phyloP scores from a whole-genome alignment of 2,888 invertebrate genomes.

The Monochamus alternatus region DNA sequence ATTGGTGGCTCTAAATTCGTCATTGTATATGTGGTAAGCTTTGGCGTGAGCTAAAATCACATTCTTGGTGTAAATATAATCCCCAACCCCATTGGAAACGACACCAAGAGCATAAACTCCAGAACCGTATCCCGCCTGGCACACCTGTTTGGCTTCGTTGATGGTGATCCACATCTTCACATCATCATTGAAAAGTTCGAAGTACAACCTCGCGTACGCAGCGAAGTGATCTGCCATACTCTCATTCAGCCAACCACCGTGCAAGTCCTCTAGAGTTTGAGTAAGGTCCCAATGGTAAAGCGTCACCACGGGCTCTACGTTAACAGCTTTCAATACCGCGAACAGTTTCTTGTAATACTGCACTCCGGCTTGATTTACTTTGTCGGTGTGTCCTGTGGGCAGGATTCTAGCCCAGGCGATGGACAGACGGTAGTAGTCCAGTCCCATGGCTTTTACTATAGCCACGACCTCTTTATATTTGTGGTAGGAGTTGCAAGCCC shows the following conservation, averaged over 20 bases:
- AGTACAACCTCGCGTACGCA: conserved; percentile 8
- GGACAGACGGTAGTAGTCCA: conserved; percentile 70
- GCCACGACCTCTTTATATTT: conserved; percentile 76
- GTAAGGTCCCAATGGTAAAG: conserved; percentile 45
- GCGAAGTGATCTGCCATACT: conserved; percentile 4
- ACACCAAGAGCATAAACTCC: conserved; percentile 11
- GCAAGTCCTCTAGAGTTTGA: conserved; percentile 31
- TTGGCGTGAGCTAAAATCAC: conserved; percentile 69
- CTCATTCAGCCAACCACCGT: conserved; percentile 19
- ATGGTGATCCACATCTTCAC: conserved; percentile 53
- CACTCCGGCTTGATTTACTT: conserved; percentile 71
- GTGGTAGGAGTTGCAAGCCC: conserved; percentile 80
- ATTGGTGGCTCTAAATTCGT: conserved; percentile 69
- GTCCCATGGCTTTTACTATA: conserved; percentile 74
- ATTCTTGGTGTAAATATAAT: conserved; percentile 75
- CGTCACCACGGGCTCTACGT: conserved; percentile 23
- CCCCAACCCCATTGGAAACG: conserved; percentile 69
- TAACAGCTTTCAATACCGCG: conserved; percentile 19
- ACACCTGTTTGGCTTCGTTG: conserved; percentile 51
- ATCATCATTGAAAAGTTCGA: conserved; percentile 37
- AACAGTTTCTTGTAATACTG: conserved; percentile 52
- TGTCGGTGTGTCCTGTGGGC: conserved; percentile 73
- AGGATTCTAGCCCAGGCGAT: conserved; percentile 67
- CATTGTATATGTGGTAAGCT: conserved; percentile 69
- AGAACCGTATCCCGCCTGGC: conserved; percentile 41